Evolutionary conservation across 1,140 invertebrate genomes (phyloP).

Genomic region (Caenorhabditis tropicalis): DNA sequence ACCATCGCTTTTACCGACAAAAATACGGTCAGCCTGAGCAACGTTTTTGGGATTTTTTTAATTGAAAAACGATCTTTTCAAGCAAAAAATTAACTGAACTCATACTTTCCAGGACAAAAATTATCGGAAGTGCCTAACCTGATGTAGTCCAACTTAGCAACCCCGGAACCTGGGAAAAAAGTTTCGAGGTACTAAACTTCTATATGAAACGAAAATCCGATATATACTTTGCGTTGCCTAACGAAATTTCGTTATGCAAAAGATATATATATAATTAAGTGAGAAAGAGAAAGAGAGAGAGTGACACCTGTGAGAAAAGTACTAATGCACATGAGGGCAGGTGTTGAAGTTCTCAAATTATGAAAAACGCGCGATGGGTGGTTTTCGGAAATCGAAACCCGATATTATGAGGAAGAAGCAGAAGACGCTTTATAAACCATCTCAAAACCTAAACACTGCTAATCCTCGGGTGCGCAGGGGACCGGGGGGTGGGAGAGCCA

Average conservation of each 20-base stretch:
- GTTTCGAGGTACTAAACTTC: too few species aligned
- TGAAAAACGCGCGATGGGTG: background rate
- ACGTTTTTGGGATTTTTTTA: too few species aligned
- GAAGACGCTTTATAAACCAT: background rate
- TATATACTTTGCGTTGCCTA: background rate
- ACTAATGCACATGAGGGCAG: constrained; percentile 26
- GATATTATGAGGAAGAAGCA: background rate
- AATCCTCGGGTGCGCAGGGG: background rate
- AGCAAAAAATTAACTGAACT: too few species aligned
- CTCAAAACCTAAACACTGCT: background rate
- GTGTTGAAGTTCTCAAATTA: constrained; percentile 44
- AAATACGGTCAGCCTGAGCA: too few species aligned
- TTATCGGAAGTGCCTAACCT: too few species aligned
- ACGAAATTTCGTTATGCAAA: background rate
- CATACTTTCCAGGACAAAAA: too few species aligned
- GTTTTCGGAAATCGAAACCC: constrained; percentile 15
- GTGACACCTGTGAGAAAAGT: background rate
- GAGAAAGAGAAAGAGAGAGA: background rate
- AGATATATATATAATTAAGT: constrained; percentile 14
- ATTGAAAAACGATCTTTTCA: too few species aligned
- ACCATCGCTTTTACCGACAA: too few species aligned
- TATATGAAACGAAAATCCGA: too few species aligned
- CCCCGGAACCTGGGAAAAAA: too few species aligned
- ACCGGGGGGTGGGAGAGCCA: too few species aligned
- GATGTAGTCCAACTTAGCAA: too few species aligned